These are phyloP conservation scores for Rhabdomys pumilio DNA, from an alignment of 2,797 vertebrate genomes.

Conservation along the genomic window DNA sequence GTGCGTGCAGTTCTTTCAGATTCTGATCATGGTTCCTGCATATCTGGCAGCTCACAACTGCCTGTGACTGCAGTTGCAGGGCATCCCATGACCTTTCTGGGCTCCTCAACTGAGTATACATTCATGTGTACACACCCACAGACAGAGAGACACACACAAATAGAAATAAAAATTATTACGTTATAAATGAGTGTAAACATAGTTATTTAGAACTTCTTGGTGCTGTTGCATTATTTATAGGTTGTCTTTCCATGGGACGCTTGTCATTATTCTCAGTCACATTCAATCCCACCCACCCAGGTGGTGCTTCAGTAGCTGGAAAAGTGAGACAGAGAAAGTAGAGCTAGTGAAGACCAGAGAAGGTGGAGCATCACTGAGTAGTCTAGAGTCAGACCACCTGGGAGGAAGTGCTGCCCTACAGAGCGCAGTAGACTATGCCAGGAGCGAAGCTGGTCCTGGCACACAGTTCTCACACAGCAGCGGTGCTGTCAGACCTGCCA, in stretches of 20 bases:
- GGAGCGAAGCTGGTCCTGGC: neutral
- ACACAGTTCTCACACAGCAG: neutral
- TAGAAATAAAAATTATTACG: neutral
- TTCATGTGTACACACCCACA: neutral
- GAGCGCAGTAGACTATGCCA: neutral
- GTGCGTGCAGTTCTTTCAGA: neutral
- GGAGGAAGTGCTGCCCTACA: neutral
- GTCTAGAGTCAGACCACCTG: neutral
- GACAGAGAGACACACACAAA: neutral
- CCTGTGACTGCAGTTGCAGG: neutral
- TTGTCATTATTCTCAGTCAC: neutral
- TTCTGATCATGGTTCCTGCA: neutral
- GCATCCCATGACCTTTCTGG: neutral
- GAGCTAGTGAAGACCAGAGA: neutral
- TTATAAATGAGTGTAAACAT: neutral
- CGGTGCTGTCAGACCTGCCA: neutral
- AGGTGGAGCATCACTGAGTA: neutral
- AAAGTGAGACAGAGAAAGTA: conserved; percentile 10
- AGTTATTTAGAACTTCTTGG: conserved; percentile 35
- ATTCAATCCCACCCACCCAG: neutral
- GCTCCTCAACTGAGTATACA: neutral
- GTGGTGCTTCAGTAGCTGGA: neutral
- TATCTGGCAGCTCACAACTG: neutral
- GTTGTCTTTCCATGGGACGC: neutral
- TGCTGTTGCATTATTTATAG: neutral